Evolutionary conservation across 1,140 invertebrate genomes (phyloP).

Genomic region (Drosophila ironensis): DNA sequence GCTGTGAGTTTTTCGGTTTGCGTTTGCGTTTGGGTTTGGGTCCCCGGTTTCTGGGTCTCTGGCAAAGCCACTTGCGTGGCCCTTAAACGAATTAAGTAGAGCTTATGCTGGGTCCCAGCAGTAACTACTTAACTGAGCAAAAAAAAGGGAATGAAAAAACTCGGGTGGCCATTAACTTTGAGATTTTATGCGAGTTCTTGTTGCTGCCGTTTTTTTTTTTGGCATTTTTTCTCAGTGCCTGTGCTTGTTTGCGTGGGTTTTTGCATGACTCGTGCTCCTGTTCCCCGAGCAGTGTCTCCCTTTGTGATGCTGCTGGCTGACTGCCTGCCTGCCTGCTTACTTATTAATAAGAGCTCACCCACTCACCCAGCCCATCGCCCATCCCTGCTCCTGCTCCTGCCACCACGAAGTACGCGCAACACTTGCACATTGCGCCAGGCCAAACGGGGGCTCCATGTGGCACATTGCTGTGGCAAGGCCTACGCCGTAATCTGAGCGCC

Average conservation of each 20-base stretch:
- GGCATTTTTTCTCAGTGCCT: constrained; percentile 21
- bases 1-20: constrained; percentile 1
- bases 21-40: neutral
- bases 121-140: constrained; percentile 42
- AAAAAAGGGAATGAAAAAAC: constrained; percentile 11
- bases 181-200: constrained; percentile 58
- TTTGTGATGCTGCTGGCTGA: constrained; percentile 23
- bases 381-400: too few relatives aligned
- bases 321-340: too few relatives aligned
- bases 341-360: constrained; percentile 43
- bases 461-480: constrained; percentile 20
- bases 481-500: constrained; percentile 60
- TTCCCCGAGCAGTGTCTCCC: constrained; percentile 17
- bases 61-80: constrained; percentile 39
- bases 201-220: too few relatives aligned
- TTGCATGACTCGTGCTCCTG: constrained; percentile 15
- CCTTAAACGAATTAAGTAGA: constrained; percentile 66
- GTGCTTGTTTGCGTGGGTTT: constrained; percentile 11
- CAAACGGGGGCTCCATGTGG: constrained; percentile 11
- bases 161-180: constrained; percentile 59
- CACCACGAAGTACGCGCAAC: constrained; percentile 20
- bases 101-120: constrained; percentile 50
- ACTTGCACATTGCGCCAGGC: constrained; percentile 36
- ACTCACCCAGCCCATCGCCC: neutral
- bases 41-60: constrained; percentile 4